Percentiles rank a stretch among this genome's conserved stretches.
phyloP scores from a whole-genome alignment of 2,113 vertebrate species.

The Thalassarche chlororhynchos region DNA sequence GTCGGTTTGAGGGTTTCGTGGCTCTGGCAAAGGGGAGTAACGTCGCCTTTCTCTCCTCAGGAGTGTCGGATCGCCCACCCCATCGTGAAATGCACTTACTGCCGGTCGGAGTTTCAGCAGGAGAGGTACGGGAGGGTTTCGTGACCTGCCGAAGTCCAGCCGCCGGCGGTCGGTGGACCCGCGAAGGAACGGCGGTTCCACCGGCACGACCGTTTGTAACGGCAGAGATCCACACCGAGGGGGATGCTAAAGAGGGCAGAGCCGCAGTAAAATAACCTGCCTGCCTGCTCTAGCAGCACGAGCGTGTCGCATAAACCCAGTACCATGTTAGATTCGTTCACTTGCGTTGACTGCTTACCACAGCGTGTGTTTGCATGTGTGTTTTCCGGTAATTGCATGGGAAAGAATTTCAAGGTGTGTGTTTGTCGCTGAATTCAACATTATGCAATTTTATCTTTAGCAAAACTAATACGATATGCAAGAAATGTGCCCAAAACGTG shows the following conservation, averaged over 20 bases:
- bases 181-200: background rate
- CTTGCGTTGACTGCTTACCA: accelerated
- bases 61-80: slow-evolving; percentile 98
- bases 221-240: accelerated
- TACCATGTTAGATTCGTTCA: accelerated
- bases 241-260: background rate
- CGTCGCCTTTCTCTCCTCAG: slow-evolving; percentile 58
- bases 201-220: accelerated
- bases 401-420: background rate
- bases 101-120: slow-evolving; percentile 97
- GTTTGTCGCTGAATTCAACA: background rate
- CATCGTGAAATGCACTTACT: slow-evolving; percentile 97
- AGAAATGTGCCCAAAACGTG: slow-evolving; percentile 98
- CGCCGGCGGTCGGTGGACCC: background rate
- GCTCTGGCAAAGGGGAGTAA: background rate
- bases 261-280: background rate
- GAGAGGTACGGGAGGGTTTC: slow-evolving; percentile 83
- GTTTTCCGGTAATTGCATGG: background rate
- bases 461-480: slow-evolving; percentile 99
- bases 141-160: background rate
- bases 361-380: background rate
- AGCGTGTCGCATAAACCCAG: accelerated
- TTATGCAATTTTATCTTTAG: slow-evolving; percentile 69
- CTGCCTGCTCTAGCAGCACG: background rate
- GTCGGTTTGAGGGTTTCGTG: background rate